A percentile compares a stretch with the other conserved stretches of the same genome.
Evolutionary conservation across 2,113 vertebrate species (phyloP).

Genomic region (Sialia sialis): DNA sequence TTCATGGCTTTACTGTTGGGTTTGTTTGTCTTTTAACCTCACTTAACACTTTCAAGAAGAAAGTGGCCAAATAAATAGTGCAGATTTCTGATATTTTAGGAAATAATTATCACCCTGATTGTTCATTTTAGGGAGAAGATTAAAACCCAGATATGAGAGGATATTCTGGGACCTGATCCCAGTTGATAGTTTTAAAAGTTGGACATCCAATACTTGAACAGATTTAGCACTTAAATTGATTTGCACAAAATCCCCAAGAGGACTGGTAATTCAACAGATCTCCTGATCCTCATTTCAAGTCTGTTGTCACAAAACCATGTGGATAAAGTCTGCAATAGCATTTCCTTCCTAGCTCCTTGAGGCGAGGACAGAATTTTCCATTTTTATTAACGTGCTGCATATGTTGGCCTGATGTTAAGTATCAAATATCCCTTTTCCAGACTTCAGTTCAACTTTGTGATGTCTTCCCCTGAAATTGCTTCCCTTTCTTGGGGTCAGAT

Average conservation of each 20-base stretch:
- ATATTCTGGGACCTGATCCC: background rate
- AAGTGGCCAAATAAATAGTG: background rate
- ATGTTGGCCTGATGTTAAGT: background rate
- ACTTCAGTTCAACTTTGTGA: slow-evolving; percentile 22
- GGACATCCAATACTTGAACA: background rate
- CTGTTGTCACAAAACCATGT: background rate
- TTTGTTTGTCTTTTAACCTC: background rate
- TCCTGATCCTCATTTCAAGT: background rate
- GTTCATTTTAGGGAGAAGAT: background rate
- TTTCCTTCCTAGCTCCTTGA: slow-evolving; percentile 16
- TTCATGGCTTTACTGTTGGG: background rate
- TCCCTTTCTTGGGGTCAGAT: slow-evolving; percentile 93
- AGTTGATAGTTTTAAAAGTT: background rate
- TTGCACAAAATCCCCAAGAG: background rate
- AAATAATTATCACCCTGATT: background rate
- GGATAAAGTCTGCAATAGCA: background rate
- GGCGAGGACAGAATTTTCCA: background rate
- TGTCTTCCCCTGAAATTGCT: slow-evolving; percentile 91
- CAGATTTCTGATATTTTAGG: background rate
- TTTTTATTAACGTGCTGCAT: background rate
- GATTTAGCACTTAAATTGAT: background rate
- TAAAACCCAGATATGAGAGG: background rate
- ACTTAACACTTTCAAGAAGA: background rate
- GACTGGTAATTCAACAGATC: background rate
- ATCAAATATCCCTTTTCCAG: slow-evolving; percentile 63